Base-by-base conservation (phyloP, 2,113 vertebrate genomes). In the Phalacrocorax brasilianus region DNA sequence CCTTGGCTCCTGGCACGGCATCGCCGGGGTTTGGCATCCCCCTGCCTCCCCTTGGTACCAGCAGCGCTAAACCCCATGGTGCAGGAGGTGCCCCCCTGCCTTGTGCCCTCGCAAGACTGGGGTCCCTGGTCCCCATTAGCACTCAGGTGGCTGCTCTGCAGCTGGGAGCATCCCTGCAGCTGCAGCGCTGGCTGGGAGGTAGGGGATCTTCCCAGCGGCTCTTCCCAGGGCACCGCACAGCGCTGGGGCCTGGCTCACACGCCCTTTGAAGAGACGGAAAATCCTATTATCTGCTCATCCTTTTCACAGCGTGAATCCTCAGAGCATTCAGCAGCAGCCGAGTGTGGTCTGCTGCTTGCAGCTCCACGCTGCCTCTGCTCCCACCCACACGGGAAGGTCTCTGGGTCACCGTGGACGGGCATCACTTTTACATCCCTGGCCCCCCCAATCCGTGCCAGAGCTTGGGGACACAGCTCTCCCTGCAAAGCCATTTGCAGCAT, bases 281-380 rank as follows among this genome's bases (percentile, higher is more conserved):
- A 97, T 97, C 97, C 97, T 87, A 96, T 97, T 96, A 97, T 96
- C 92, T 97, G 96, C 97, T 97, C 94, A 97, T 97, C 97, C 96
- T 94, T 93, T 68, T 96, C 93, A 0, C 96, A 91, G 96, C 21
- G 80, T 89, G 95, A 95, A 92, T 77, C 95, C 85, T 90, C 88
- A 9, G 93, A 93, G 96, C 96, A 30, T 94, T 93, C 96, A 94
- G 79, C 88, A 72, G 95, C 86, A 92, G 80, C 65, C 11, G 49
- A 97, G 96, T 91, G 96, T 96, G 92, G 92, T 92, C 96, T 81
- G 83, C 72, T 70, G 74, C 88, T 83, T 28, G 71, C 91, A 86
- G 88, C 93, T 61, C n/a, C 1, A 2, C 3, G 4, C 74, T 67
- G 74, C 87, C 89, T 62, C 65, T 0, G 1, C 88, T 96, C 90